Percentiles rank a stretch among this genome's conserved stretches.
Conservation (phyloP, 2,113 vertebrate genomes). For the Chaenogobius annularis region DNA sequence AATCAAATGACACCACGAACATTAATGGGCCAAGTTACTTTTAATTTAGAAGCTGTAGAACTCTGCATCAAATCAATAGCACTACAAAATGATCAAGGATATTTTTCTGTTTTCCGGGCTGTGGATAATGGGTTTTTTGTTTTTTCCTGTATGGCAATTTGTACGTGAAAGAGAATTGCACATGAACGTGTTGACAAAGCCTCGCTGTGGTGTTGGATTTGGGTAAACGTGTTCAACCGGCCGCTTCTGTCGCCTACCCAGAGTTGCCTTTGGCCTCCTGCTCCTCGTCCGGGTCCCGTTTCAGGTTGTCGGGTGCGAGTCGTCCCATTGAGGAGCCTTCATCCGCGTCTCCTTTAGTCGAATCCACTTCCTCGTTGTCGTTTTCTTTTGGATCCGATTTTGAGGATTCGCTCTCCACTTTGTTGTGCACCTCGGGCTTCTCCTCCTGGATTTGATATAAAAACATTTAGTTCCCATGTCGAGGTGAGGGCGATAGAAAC, state of each 20-base stretch:
- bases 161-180: too few relatives aligned
- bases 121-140: not conserved
- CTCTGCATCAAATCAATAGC: not conserved
- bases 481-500: too few relatives aligned
- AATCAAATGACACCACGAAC: not conserved
- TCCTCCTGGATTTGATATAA: constrained; percentile 60
- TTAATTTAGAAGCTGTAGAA: not conserved
- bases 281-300: constrained; percentile 63
- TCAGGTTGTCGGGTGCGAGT: constrained; percentile 43
- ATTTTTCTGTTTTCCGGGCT: not conserved
- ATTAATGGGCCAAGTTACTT: not conserved
- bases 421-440: constrained; percentile 52
- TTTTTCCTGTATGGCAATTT: not conserved
- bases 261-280: constrained; percentile 71
- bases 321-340: constrained; percentile 51
- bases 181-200: not conserved
- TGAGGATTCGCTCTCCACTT: constrained; percentile 36
- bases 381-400: constrained; percentile 47
- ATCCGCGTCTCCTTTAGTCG: constrained; percentile 48
- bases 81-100: not conserved
- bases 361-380: constrained; percentile 13
- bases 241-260: constrained; percentile 70
- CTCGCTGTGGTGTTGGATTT: not conserved
- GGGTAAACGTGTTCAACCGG: not conserved
- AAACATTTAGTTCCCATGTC: not conserved